Evolutionary conservation across 2,113 vertebrate species (phyloP), one percentile per base, ranked within the genome.

Genomic region (Prunella himalayana): DNA sequence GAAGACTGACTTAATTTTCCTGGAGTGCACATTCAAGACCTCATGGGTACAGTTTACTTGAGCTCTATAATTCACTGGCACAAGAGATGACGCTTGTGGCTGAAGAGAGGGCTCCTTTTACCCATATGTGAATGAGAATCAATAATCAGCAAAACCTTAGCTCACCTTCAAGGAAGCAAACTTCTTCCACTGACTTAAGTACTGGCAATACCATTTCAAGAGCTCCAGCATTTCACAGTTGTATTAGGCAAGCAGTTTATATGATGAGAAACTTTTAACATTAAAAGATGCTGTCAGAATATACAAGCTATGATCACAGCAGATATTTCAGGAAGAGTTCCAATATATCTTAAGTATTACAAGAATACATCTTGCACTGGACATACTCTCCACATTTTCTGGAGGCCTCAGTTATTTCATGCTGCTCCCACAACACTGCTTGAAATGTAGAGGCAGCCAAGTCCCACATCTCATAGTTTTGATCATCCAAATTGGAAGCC

Each of bases 21-120:
- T 71, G 51, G 63, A 90, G 68, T 37, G 30, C 54, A 42, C 0
- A 0, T 44, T 84, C 53, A 65, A 61, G 75, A 72, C 50, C 90
- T 80, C 85, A 61, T 4, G 41, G 53, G 66, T 57, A 65, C 41
- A n/a, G 71, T 80, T 90, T 42, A 71, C 45, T 80, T 76, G 73
- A 85, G 45, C 61, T 80, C 82, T 49, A 0, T 77, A 86, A 89
- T 65, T 85, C 54, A 45, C 41, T 88, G 88, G 95, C 88, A 93
- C 50, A 57, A 65, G 37, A 82, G 45, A 92, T 17, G 47, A 86
- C 1, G 11, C 31, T 78, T 85, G 90, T 54, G 90, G 95, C 85
- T 77, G 71, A 93, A 69, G 17, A 79, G 45, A 87, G 31, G 39
- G n/a, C 50, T 94, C 51, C 47, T 92, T 84, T 59, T 78, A 95